Evolutionary conservation across 2,113 vertebrate species (phyloP).

Genomic region (Sinocyclocheilus anshuiensis): DNA sequence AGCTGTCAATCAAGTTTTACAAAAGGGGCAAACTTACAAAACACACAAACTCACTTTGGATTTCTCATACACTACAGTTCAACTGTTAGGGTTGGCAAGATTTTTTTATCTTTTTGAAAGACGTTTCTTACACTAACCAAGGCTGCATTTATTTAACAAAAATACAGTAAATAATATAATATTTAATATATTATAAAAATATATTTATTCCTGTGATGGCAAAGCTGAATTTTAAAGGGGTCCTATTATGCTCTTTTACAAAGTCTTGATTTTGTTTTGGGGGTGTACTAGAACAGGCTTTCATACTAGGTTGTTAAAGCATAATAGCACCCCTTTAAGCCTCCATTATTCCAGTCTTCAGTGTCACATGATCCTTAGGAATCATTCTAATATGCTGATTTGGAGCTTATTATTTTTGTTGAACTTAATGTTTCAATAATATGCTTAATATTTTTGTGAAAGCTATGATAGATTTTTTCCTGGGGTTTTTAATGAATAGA

Average conservation of each 20-base stretch:
- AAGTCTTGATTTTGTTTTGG: too few relatives aligned
- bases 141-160: not conserved
- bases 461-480: not conserved
- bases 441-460: not conserved
- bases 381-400: not conserved
- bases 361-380: not conserved
- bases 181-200: not conserved
- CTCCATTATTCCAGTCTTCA: too few relatives aligned
- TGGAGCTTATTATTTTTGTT: not conserved
- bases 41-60: conserved; percentile 16
- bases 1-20: conserved; percentile 62
- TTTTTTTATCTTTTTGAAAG: not conserved
- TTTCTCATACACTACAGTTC: not conserved
- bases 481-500: not conserved
- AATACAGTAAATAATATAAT: not conserved
- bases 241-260: too few relatives aligned
- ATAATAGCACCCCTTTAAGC: too few relatives aligned
- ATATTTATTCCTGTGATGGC: not conserved
- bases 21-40: conserved; percentile 29
- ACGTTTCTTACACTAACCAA: not conserved
- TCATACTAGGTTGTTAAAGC: too few relatives aligned
- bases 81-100: not conserved
- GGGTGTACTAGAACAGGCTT: too few relatives aligned
- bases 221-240: not conserved
- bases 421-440: not conserved